Evolutionary conservation across 30 jellyfish, hydroid and myxozoan species (phyloP), one percentile per base, ranked within the genome.

Genomic region (Pelagia noctiluca): DNA sequence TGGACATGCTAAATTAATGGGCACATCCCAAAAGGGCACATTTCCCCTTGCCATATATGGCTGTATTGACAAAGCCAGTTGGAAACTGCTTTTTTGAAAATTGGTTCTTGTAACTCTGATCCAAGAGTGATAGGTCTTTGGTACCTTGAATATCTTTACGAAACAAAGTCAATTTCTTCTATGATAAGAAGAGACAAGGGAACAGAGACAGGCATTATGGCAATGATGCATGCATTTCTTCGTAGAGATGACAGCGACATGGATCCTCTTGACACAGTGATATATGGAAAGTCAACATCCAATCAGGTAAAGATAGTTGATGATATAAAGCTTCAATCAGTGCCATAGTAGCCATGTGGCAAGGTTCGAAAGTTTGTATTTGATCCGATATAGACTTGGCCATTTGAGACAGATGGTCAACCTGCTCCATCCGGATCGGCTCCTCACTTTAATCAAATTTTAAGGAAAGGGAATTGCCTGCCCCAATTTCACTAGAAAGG

Each of bases 41-140:
- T 42, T 42, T 42, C 88, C 88, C 25, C 46, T 50, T 26, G 87
- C 87, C 35, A 78, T 75, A 11, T 75, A 75, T 75, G 87, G 87
- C 26, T 75, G 87, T 54, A 47, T 50, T 11, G 87, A 75, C 35
- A 75, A 84, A 46, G 82, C 83, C 53, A 75, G 87, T 24, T 19
- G 83, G 28, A 75, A 75, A 75, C 29, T 75, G 28, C 53, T 75
- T 10, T 75, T 30, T 30, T 38, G 29, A 37, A 48, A 21, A 42
- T 42, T 42, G 57, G 57, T 42, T 42, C 57, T 42, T 8, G 57
- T 42, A 76, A 76, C 46, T 76, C 88, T 31, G 46, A 76, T 13
- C 88, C 88, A 32, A 24, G 32, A 32, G 21, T 76, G 31, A 54
- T 76, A 22, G 88, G 84, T 5, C 73, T 26, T 4, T 76, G 88